Conservation (phyloP, 2,797 vertebrate genomes). For the Chiroxiphia lanceolata region DNA sequence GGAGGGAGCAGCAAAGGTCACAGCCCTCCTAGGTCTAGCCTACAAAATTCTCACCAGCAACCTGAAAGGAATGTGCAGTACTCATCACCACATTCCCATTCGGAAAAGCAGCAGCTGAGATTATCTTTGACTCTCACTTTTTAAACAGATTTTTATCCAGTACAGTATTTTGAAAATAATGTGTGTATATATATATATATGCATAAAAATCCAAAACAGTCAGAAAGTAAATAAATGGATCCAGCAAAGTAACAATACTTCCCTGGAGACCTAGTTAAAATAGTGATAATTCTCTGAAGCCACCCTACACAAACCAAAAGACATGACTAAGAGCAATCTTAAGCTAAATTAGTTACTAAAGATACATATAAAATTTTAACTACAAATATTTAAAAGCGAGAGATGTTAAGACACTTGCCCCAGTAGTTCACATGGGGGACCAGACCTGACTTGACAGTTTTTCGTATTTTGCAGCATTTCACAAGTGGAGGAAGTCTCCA, state of each 20-base stretch:
- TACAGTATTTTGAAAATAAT: not conserved
- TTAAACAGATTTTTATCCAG: not conserved
- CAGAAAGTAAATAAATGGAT: not conserved
- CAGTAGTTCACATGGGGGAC: not conserved
- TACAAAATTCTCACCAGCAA: not conserved
- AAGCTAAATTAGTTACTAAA: not conserved
- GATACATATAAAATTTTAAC: not conserved
- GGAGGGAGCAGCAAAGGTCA: not conserved
- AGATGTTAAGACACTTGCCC: not conserved
- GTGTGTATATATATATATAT: not conserved
- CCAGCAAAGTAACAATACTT: not conserved
- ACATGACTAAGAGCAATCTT: not conserved
- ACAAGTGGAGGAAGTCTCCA: not conserved
- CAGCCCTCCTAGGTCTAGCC: not conserved
- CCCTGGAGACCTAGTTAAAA: not conserved
- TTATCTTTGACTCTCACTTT: not conserved
- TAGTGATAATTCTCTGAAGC: not conserved
- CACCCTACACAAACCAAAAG: not conserved
- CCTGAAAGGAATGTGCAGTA: not conserved
- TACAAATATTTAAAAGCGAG: not conserved
- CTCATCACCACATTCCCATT: not conserved
- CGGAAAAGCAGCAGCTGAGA: not conserved
- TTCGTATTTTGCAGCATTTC: not conserved
- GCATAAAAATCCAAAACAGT: fast-evolving
- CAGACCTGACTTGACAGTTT: not conserved